Evolutionary conservation across 2,113 vertebrate species (phyloP).

Genomic region (Xiphophorus couchianus): DNA sequence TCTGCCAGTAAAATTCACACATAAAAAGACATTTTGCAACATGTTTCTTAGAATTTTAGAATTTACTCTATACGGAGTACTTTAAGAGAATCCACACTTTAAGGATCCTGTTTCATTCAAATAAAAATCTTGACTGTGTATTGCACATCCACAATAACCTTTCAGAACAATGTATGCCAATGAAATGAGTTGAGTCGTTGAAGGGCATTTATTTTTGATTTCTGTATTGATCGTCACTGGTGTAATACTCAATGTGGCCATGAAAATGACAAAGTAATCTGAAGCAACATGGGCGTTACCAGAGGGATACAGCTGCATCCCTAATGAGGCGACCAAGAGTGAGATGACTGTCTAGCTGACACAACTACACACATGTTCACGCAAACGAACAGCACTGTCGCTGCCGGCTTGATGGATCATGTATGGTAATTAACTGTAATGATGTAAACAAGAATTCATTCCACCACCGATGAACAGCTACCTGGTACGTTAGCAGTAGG

Average conservation of each 20-base stretch:
- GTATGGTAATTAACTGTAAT: constrained; percentile 76
- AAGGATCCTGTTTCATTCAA: background rate
- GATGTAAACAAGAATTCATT: constrained; percentile 79
- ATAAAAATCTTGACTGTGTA: constrained; percentile 31
- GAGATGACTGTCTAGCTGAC: constrained; percentile 47
- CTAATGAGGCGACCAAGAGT: constrained; percentile 54
- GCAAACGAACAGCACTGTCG: background rate
- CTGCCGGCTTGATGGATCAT: constrained; percentile 56
- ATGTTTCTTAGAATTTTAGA: constrained; percentile 2
- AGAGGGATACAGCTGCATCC: constrained; percentile 22
- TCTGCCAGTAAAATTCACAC: constrained; percentile 23
- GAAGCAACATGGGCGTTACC: constrained; percentile 15
- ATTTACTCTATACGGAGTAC: background rate
- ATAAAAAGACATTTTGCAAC: constrained; percentile 20
- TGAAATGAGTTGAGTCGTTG: constrained; percentile 18
- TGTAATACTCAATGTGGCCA: constrained; percentile 10
- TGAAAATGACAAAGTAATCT: constrained; percentile 24
- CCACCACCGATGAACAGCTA: constrained; percentile 61
- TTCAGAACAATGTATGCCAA: constrained; percentile 18
- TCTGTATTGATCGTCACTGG: constrained; percentile 23
- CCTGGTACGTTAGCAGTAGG: constrained; percentile 67
- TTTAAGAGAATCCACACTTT: background rate
- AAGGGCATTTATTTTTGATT: constrained; percentile 24
- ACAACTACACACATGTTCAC: constrained; percentile 3
- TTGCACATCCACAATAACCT: constrained; percentile 42